Base-by-base conservation (phyloP, 2,888 invertebrate genomes). In the Bursaphelenchus okinawaensis region DNA sequence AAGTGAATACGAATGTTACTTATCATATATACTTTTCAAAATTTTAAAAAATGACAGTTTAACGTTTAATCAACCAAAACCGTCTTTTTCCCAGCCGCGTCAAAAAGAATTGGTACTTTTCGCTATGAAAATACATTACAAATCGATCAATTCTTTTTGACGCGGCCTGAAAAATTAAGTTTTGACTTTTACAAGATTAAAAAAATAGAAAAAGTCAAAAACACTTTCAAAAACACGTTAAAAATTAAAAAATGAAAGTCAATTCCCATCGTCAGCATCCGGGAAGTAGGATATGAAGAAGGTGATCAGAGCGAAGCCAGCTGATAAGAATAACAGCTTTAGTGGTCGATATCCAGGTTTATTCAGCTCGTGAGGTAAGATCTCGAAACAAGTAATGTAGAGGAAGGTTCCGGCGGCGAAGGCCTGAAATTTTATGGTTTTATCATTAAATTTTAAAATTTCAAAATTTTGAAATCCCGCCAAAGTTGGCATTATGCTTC, bases 311-410 rank as follows among this genome's bases (percentile, higher is more conserved):
- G 65, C 58, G 55, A 79, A 80, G 1, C 82, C 82, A n/a, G 68
- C 28, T 55, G 76, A 67, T 7, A 82, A 69, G 51, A 70, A 70
- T 16, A 76, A 26, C 40, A 80, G 65, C 56, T 81, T 81, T 1
- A 61, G 27, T 4, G 78, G 67, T 22, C 82, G 73, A 62, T 72
- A 62, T 8, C 73, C 70, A 1, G 60, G 68, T 26, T 68, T 51
- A 57, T 75, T 73, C 7, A 83, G 61, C 76, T 90, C 90, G 67
- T 89, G 86, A 7, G 89, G 89, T 77, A 94, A 87, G 62, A 94
- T 90, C 85, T 95, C 94, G 84, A 94, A 93, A 86, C 93, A 93
- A n/a, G 93, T 92, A 19, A 95, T 92, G 85, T 93, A 95, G 4
- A 95, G 85, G 52, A 95, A 87, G 0, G 94, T 94, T 16, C 94